Percentiles rank a stretch among this genome's conserved stretches.
phyloP scores from a whole-genome alignment of 2,888 invertebrate species.

The Hirtodrosophila alboralis region DNA sequence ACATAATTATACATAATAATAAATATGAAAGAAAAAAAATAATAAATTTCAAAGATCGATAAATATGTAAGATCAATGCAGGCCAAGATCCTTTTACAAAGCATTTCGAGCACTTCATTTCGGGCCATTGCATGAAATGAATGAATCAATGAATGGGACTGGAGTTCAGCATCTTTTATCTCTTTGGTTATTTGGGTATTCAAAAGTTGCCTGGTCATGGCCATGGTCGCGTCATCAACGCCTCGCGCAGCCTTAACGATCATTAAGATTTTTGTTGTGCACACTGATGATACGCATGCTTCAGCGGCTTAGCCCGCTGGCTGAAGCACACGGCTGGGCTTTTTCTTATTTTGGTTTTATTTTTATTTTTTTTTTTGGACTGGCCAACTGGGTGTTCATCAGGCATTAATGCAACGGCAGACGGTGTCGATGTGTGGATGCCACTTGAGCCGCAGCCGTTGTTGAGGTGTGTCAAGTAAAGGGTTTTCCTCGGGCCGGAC shows the following conservation, averaged over 20 bases:
- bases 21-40: conserved; percentile 53
- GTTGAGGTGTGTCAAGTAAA: conserved; percentile 80
- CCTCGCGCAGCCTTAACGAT: conserved; percentile 59
- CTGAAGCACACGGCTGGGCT: conserved; percentile 15
- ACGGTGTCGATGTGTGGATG: conserved; percentile 42
- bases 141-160: conserved; percentile 72
- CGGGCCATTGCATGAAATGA: conserved; percentile 57
- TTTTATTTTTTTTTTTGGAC: conserved; percentile 1
- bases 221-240: conserved; percentile 59
- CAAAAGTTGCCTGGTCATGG: conserved; percentile 65
- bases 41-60: conserved; percentile 21
- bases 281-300: conserved; percentile 73
- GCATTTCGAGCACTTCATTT: conserved; percentile 70
- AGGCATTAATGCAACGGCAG: conserved; percentile 73
- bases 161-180: conserved; percentile 35
- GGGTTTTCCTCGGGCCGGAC: conserved; percentile 66
- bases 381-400: conserved; percentile 70
- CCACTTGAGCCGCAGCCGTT: conserved; percentile 66
- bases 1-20: conserved; percentile 56
- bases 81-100: conserved; percentile 49
- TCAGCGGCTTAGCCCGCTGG: conserved; percentile 63
- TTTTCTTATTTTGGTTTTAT: not conserved
- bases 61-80: conserved; percentile 32
- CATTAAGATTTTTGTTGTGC: conserved; percentile 72
- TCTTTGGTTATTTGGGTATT: conserved; percentile 39